Evolutionary conservation across 2,113 vertebrate species (phyloP).

Genomic region (Mionectes macconnelli): DNA sequence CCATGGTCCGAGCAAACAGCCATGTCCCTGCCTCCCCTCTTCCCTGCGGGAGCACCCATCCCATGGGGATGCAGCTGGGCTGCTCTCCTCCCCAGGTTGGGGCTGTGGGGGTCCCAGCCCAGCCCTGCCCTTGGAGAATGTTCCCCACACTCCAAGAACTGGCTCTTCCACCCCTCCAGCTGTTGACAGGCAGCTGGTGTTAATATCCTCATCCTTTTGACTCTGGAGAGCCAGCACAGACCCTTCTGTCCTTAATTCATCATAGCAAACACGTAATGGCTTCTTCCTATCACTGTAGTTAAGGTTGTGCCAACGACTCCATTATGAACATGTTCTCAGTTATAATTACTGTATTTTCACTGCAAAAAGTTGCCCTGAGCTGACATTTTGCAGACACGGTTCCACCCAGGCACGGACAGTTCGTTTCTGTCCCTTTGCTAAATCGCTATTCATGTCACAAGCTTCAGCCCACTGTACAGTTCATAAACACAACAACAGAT

Average conservation of each 20-base stretch:
- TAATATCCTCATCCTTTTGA: not conserved
- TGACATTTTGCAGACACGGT: not conserved
- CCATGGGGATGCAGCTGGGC: fast-evolving
- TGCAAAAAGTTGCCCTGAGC: not conserved
- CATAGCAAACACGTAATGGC: not conserved
- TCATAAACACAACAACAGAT: not conserved
- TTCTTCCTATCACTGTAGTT: fast-evolving
- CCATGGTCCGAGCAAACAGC: fast-evolving
- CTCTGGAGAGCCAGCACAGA: not conserved
- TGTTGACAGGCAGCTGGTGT: not conserved
- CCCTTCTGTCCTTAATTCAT: not conserved
- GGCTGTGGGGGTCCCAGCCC: not conserved
- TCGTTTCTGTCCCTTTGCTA: not conserved
- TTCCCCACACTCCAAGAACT: fast-evolving
- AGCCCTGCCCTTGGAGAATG: fast-evolving
- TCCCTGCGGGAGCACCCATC: fast-evolving
- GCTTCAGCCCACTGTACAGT: not conserved
- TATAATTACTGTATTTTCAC: not conserved
- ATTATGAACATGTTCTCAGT: not conserved
- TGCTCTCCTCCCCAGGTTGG: not conserved
- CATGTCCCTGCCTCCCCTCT: not conserved
- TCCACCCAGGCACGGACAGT: not conserved
- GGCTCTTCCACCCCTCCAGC: not conserved
- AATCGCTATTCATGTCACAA: not conserved
- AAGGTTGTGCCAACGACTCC: not conserved